Conservation (phyloP, 2,113 vertebrate genomes). For the Tachysurus vachellii region DNA sequence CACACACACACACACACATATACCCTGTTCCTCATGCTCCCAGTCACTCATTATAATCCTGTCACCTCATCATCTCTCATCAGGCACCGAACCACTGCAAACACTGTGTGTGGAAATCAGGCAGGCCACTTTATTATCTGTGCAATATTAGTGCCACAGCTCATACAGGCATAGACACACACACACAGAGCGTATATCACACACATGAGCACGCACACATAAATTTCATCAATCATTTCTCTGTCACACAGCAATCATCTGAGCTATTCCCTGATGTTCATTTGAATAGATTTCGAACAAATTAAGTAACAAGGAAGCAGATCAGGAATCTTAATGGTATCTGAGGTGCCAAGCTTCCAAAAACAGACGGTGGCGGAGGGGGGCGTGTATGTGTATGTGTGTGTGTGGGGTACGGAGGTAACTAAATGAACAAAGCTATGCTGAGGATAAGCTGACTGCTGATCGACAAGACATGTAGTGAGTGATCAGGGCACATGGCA, state of each 20-base stretch:
- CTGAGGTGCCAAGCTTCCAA: conserved; percentile 27
- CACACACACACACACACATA: neutral
- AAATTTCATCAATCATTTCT: conserved; percentile 16
- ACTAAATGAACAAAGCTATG: conserved; percentile 57
- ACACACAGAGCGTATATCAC: neutral
- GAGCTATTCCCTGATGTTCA: conserved; percentile 40
- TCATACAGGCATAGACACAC: conserved; percentile 28
- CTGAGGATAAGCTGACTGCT: conserved; percentile 28
- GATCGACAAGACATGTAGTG: conserved; percentile 28
- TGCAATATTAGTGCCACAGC: conserved; percentile 41
- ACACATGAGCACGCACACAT: conserved; percentile 26
- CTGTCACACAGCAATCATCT: neutral
- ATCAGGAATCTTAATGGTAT: conserved; percentile 54
- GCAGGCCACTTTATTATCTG: conserved; percentile 52
- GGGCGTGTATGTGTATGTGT: neutral
- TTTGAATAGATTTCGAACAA: conserved; percentile 47
- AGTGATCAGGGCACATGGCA: conserved; percentile 46
- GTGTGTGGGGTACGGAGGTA: conserved; percentile 1
- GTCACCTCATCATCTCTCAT: conserved; percentile 58
- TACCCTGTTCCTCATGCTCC: conserved; percentile 6
- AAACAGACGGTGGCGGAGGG: neutral
- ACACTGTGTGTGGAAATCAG: conserved; percentile 50
- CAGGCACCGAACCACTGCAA: conserved; percentile 42
- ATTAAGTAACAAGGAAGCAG: conserved; percentile 47
- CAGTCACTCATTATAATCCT: conserved; percentile 56